These are phyloP conservation scores for Haliclona indistincta DNA, from an alignment of 37 sponge, comb jelly and placozoan genomes.

Conservation along the genomic window DNA sequence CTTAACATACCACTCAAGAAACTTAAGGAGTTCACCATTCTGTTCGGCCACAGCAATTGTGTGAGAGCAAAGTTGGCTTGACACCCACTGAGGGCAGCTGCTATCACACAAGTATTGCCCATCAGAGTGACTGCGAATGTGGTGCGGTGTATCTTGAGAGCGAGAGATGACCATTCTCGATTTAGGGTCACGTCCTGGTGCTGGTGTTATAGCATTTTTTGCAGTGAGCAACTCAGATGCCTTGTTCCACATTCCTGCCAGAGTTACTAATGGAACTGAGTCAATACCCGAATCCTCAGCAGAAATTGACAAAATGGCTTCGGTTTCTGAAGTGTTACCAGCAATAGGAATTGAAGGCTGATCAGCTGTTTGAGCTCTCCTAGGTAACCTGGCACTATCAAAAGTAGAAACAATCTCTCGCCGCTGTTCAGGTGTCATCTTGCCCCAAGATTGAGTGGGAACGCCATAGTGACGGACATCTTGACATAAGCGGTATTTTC, in stretches of 20 bases:
- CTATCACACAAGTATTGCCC: conserved; percentile 26
- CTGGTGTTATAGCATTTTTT: conserved; percentile 6
- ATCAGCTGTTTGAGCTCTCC: background rate
- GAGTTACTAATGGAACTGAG: background rate
- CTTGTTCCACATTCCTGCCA: conserved; percentile 30
- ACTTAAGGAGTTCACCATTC: background rate
- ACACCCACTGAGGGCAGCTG: conserved; percentile 21
- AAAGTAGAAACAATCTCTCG: background rate
- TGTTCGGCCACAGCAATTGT: conserved; percentile 18
- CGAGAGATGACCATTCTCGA: conserved; percentile 19
- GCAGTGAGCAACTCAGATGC: conserved; percentile 6
- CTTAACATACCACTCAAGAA: conserved; percentile 21
- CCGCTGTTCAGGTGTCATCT: conserved; percentile 33
- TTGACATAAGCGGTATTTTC: conserved; percentile 10
- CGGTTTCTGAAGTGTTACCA: background rate
- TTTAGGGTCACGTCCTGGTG: conserved; percentile 15
- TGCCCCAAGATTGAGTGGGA: background rate
- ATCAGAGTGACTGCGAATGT: background rate
- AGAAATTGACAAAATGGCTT: background rate
- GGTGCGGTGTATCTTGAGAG: background rate
- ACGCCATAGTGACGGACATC: conserved; percentile 14
- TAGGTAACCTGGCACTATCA: conserved; percentile 11
- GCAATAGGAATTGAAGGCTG: too few relatives aligned
- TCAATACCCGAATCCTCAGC: conserved; percentile 20
- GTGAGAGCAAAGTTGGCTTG: conserved; percentile 25